Percentiles rank a stretch among this genome's conserved stretches.
Conservation (phyloP, 2,888 invertebrate species). For the Noctua comes region DNA sequence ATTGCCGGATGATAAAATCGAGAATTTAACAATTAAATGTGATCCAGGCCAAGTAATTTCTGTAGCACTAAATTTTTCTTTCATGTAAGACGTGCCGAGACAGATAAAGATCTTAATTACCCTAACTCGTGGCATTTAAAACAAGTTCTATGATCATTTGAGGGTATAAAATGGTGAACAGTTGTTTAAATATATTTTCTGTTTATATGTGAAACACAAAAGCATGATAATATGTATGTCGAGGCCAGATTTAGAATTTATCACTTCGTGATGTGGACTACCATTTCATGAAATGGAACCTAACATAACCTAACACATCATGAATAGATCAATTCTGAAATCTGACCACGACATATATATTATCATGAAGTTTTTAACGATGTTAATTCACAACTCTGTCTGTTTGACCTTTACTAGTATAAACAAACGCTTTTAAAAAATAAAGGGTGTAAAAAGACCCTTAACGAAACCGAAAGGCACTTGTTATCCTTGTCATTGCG, state of each 20-base stretch:
- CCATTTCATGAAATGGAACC: background rate
- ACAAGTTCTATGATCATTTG: constrained; percentile 6
- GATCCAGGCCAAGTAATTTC: constrained; percentile 1
- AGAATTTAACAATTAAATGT: constrained; percentile 9
- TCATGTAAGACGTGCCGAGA: constrained; percentile 5
- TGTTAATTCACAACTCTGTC: constrained; percentile 16
- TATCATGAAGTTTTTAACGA: constrained; percentile 1
- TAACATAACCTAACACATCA: background rate
- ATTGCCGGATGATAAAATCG: background rate
- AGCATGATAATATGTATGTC: background rate
- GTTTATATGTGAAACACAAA: background rate
- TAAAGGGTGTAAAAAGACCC: no score
- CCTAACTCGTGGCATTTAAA: constrained; percentile 2
- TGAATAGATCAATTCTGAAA: background rate
- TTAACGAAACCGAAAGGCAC: no score
- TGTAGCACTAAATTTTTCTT: constrained; percentile 14
- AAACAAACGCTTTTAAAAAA: constrained; percentile 23
- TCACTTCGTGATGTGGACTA: background rate
- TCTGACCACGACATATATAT: background rate
- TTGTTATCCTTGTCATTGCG: no score
- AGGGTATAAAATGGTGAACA: background rate
- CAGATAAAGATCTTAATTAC: constrained; percentile 15
- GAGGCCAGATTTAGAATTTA: background rate
- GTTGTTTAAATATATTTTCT: background rate
- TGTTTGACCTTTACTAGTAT: constrained; percentile 5